Percentiles rank a stretch among this genome's conserved stretches.
Evolutionary conservation across 2,888 invertebrate species (phyloP).

Genomic region (Malthinus seriepunctatus): DNA sequence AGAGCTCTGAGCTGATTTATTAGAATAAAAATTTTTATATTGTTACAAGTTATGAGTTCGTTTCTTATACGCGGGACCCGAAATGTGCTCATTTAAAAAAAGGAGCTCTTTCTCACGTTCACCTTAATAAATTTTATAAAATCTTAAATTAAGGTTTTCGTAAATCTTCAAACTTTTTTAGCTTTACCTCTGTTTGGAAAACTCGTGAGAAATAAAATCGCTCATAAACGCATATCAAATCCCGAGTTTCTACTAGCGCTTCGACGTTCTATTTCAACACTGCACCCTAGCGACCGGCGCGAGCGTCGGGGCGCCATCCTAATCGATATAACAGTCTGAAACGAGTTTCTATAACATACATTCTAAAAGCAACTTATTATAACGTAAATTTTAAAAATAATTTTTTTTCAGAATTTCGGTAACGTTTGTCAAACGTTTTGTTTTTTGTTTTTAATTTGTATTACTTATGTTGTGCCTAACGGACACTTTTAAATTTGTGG

Average conservation of each 20-base stretch:
- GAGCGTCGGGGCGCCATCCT: constrained; percentile 44
- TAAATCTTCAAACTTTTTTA: constrained; percentile 2
- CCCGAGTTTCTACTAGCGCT: constrained; percentile 35
- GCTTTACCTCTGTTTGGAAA: neutral
- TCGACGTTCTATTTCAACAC: constrained; percentile 37
- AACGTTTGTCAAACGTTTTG: neutral
- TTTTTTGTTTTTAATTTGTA: neutral
- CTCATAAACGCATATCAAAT: constrained; percentile 20
- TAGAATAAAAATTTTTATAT: no score
- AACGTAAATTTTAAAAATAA: constrained; percentile 23
- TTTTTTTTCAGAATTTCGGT: constrained; percentile 6
- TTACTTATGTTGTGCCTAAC: neutral
- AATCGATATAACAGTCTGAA: constrained; percentile 52
- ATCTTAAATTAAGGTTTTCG: neutral
- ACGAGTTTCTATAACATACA: constrained; percentile 45
- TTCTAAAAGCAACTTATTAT: constrained; percentile 29
- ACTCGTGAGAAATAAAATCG: constrained; percentile 13
- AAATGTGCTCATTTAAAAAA: no score
- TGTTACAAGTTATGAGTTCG: no score
- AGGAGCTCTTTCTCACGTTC: no score
- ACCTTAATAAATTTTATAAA: no score
- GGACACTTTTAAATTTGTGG: constrained; percentile 13
- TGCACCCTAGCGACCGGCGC: constrained; percentile 45
- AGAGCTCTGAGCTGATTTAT: no score
- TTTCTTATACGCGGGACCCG: no score